A percentile compares a stretch with the other conserved stretches of the same genome.
phyloP scores from a whole-genome alignment of 2,888 invertebrate genomes.

The Ectemnius lituratus region DNA sequence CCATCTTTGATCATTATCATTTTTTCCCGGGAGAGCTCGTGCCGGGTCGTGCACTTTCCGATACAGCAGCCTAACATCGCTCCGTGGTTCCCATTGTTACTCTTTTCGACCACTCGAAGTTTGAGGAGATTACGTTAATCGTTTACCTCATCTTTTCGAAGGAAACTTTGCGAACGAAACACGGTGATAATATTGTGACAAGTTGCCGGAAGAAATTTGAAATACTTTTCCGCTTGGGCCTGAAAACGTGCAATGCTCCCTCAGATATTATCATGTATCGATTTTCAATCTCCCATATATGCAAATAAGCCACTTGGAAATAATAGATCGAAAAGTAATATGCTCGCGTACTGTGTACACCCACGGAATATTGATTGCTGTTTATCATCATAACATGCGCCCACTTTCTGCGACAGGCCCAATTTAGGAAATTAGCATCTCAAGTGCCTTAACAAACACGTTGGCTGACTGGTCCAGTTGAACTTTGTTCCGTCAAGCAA shows the following conservation, averaged over 20 bases:
- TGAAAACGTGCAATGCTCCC: neutral
- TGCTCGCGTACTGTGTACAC: too few relatives aligned
- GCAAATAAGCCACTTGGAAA: too few relatives aligned
- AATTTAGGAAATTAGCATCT: conserved; percentile 69
- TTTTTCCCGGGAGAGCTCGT: conserved; percentile 47
- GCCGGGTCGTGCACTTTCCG: conserved; percentile 49
- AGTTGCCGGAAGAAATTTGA: too few relatives aligned
- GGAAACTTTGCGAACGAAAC: too few relatives aligned
- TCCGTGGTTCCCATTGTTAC: conserved; percentile 19
- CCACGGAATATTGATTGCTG: too few relatives aligned
- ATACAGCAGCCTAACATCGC: conserved; percentile 28
- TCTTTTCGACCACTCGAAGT: conserved; percentile 13
- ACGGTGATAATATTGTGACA: too few relatives aligned
- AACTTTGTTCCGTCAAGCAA: too few relatives aligned
- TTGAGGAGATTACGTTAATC: conserved; percentile 22
- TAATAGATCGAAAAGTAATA: too few relatives aligned
- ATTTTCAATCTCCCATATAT: neutral
- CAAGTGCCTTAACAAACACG: conserved; percentile 71
- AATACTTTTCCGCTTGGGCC: too few relatives aligned
- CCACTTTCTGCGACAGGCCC: conserved; percentile 59
- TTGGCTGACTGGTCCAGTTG: conserved; percentile 54
- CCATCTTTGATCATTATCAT: conserved; percentile 66
- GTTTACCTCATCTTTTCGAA: too few relatives aligned
- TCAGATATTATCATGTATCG: neutral
- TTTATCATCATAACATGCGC: conserved; percentile 33